A percentile compares a stretch with the other conserved stretches of the same genome.
These are phyloP conservation scores for Magallana ariakensis DNA, from an alignment of 1,140 invertebrate genomes.

Conservation along the genomic window DNA sequence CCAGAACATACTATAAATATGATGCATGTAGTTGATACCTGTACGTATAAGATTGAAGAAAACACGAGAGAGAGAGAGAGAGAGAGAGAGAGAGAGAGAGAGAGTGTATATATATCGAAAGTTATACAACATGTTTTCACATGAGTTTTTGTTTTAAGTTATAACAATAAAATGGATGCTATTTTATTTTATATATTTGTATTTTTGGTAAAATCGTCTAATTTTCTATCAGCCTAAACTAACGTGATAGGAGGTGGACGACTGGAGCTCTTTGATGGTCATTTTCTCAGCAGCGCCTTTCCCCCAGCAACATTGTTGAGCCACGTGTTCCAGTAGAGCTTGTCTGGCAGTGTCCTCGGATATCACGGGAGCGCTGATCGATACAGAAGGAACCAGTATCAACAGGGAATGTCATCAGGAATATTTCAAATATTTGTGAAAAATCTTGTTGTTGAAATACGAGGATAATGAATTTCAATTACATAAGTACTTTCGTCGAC, in stretches of 20 bases:
- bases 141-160: not conserved
- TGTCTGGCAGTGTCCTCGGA: slow-evolving; percentile 31
- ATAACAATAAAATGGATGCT: too few relatives aligned
- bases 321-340: slow-evolving; percentile 35
- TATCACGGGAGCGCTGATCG: slow-evolving; percentile 38
- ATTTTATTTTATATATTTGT: too few relatives aligned
- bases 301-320: slow-evolving; percentile 49
- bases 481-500: too few relatives aligned
- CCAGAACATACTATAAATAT: slow-evolving; percentile 81
- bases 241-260: slow-evolving; percentile 48
- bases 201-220: too few relatives aligned
- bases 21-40: too few relatives aligned
- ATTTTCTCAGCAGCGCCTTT: slow-evolving; percentile 45
- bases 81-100: not conserved
- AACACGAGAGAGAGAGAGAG: too few relatives aligned
- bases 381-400: not conserved
- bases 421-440: too few relatives aligned
- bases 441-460: too few relatives aligned
- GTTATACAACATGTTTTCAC: not conserved
- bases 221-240: not conserved
- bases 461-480: too few relatives aligned
- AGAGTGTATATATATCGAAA: not conserved
- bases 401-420: too few relatives aligned
- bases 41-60: too few relatives aligned
- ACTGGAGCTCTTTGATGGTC: slow-evolving; percentile 15